Evolutionary conservation across 2,888 invertebrate genomes (phyloP), one percentile per base, ranked within the genome.

Genomic region (Amiota communis): DNA sequence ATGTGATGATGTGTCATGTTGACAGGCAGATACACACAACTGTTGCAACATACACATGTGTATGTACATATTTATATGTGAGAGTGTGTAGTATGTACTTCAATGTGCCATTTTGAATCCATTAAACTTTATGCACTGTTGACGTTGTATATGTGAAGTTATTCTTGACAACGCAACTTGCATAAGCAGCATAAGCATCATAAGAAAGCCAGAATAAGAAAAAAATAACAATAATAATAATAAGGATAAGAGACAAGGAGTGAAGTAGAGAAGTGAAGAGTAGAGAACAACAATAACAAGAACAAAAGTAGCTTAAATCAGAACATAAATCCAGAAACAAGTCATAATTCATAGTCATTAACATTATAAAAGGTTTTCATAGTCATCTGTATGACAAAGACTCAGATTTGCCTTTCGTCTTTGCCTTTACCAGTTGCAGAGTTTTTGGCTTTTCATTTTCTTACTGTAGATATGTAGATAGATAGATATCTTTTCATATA

Each of bases 271-370:
- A 2, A 20, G 8, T 36, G 11, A 15, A 48, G 47, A 11, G n/a
- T 11, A 10, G 10, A 47, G 3, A 15, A 48, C 1, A 47, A 47
- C 15, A 65, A 65, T 48, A 65, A 48, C n/a, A 65, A 48, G 4
- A 48, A 65, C 15, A 65, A 65, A 15, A 65, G 15, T 17, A 65
- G 15, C 9, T 23, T 23, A 23, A 23, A 48, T 8, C 47, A 65
- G 15, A 48, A n/a, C 63, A 63, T 63, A 63, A 47, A 47, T 15
- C 65, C 20, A 47, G 20, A 67, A 51, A 67, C 51, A 49, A 67
- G 51, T 51, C n/a, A n/a, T n/a, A n/a, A 67, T 67, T 67, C 67
- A 67, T 67, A 49, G 67, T 67, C 67, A 67, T 67, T 67, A 51
- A 67, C 67, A 67, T 67, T 51, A 51, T 67, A 67, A 67, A 67